A percentile compares a stretch with the other conserved stretches of the same genome.
Conservation (phyloP, 2,113 vertebrate species). For the Pelvicachromis taeniatus region DNA sequence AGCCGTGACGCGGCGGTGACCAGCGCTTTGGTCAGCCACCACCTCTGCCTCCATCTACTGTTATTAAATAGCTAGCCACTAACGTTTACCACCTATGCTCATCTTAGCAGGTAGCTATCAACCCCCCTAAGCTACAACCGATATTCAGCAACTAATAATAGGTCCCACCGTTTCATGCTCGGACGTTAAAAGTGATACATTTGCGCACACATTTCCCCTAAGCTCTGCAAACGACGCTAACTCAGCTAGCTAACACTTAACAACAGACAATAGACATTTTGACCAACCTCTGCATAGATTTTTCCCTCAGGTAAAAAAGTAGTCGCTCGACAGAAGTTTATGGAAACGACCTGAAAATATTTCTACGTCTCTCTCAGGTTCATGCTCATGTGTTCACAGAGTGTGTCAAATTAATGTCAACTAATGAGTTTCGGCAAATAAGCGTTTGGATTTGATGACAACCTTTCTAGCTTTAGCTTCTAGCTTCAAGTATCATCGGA, state of each 20-base stretch:
- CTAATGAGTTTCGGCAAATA: conserved; percentile 1
- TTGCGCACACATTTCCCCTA: not conserved
- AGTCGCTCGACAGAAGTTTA: conserved; percentile 25
- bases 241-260: conserved; percentile 35
- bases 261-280: conserved; percentile 56
- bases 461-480: conserved; percentile 23
- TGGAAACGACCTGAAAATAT: not conserved
- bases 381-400: not conserved
- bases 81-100: not conserved
- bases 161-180: too few species aligned
- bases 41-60: not conserved
- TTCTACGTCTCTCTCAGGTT: not conserved
- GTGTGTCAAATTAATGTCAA: not conserved
- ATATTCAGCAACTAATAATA: not conserved
- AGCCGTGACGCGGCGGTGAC: conserved; percentile 9
- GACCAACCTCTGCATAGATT: conserved; percentile 63
- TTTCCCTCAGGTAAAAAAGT: conserved; percentile 44
- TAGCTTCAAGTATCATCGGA: not conserved
- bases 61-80: conserved; percentile 37
- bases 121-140: not conserved
- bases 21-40: conserved; percentile 37
- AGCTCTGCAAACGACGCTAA: not conserved
- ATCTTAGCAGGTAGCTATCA: not conserved
- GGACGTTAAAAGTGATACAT: not conserved
- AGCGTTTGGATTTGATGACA: not conserved